These are phyloP conservation scores for Madoqua kirkii DNA, from an alignment of 2,113 vertebrate species.

Conservation along the genomic window DNA sequence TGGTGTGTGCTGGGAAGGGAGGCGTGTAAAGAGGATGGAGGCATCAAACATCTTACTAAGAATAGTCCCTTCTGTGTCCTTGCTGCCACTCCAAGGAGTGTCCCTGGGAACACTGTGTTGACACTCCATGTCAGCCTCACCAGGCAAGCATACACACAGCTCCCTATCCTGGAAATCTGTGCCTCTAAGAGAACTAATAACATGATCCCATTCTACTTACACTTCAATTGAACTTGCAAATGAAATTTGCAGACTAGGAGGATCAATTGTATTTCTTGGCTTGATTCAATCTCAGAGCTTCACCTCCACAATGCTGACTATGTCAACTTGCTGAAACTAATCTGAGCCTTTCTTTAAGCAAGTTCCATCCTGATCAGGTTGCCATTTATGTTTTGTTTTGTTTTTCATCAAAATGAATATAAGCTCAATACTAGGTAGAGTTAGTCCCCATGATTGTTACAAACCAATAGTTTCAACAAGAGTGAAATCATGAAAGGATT, in stretches of 20 bases:
- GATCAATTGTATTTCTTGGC: constrained; percentile 65
- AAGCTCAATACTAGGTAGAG: constrained; percentile 24
- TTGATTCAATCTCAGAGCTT: constrained; percentile 45
- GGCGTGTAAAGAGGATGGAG: not conserved
- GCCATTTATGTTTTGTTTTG: not conserved
- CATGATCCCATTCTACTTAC: constrained; percentile 37
- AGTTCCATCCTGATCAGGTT: constrained; percentile 31
- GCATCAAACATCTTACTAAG: not conserved
- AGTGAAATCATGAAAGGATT: not conserved
- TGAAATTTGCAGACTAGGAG: constrained; percentile 58
- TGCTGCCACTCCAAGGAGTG: not conserved
- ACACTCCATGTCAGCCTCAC: not conserved
- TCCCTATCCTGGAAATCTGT: constrained; percentile 50
- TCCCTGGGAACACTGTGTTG: not conserved
- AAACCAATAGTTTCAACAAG: constrained; percentile 26
- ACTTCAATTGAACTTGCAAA: constrained; percentile 65
- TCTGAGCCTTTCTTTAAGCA: constrained; percentile 56
- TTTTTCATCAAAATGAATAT: constrained; percentile 10
- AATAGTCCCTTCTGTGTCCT: not conserved
- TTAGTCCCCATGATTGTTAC: constrained; percentile 21
- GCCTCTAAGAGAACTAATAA: constrained; percentile 46
- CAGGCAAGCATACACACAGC: constrained; percentile 10
- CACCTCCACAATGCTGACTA: constrained; percentile 48
- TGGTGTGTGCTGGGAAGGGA: not conserved
- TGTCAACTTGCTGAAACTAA: constrained; percentile 35